Evolutionary conservation across 2,797 vertebrate species (phyloP).

Genomic region (Antrozous pallidus): DNA sequence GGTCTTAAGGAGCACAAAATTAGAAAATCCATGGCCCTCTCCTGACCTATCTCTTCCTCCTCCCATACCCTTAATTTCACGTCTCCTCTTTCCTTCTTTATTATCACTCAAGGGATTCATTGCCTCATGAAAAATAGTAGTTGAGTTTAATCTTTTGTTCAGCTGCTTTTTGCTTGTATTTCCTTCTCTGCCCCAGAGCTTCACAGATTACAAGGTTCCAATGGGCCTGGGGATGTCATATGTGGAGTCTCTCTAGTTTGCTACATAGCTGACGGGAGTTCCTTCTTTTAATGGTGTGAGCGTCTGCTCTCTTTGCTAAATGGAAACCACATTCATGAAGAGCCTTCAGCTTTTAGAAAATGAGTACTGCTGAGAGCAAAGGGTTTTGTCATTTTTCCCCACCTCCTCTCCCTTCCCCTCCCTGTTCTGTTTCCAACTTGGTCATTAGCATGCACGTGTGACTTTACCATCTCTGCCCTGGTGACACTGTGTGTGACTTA

Average conservation of each 20-base stretch:
- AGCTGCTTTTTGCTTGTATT: slow-evolving; percentile 45
- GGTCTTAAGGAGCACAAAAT: slow-evolving; percentile 28
- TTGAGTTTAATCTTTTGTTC: slow-evolving; percentile 67
- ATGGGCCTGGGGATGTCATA: not conserved
- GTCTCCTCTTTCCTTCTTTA: not conserved
- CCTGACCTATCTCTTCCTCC: not conserved
- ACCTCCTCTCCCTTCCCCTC: not conserved
- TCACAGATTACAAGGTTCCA: not conserved
- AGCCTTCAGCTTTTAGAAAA: not conserved
- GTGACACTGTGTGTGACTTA: not conserved
- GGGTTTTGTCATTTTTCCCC: not conserved
- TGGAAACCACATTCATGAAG: not conserved
- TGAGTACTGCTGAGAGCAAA: not conserved
- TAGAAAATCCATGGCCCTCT: not conserved
- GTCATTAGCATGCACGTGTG: accelerated
- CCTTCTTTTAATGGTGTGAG: not conserved
- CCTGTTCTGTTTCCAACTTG: not conserved
- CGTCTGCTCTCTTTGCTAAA: not conserved
- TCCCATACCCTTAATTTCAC: not conserved
- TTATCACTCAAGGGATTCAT: slow-evolving; percentile 43
- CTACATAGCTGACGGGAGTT: not conserved
- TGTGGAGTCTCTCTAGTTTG: slow-evolving; percentile 2
- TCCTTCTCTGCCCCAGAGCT: slow-evolving; percentile 46
- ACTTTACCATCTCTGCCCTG: not conserved
- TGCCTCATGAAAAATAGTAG: slow-evolving; percentile 57